Evolutionary conservation across 1,140 invertebrate species (phyloP), one percentile per base, ranked within the genome.

Genomic region (Ceratoteleas bidentatus): DNA sequence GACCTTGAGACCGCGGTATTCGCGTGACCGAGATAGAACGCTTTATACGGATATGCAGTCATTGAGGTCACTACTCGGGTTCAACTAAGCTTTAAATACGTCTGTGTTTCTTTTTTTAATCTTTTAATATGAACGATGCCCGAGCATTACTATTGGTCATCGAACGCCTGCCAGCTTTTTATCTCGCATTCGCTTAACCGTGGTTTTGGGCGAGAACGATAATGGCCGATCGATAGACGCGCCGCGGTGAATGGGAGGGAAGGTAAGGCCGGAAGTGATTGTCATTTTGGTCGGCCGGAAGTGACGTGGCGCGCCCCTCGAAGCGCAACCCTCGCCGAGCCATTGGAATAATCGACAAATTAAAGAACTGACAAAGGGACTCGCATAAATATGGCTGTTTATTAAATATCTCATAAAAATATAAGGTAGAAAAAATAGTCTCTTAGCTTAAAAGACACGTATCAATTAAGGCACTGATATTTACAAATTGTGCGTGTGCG

Each of bases 361-460:
- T 9, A 33, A 53, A 33, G 50, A 53, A 13, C 24, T 15, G 4
- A 52, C 24, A 16, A 40, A 40, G 36, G 36, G 36, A 11, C 60
- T 77, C 47, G 68, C 52, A 79, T 79, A 79, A 79, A 72, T 79
- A 79, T 49, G 49, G 2, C 6, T 80, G 88, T 90, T 87, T 87
- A 84, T 89, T 88, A 88, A 89, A 90, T 89, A 87, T 84, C 85
- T 60, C 45, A 88, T 88, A 88, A 89, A 89, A 86, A 84, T 87
- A 82, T 88, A 43, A 84, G 85, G 81, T 90, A 90, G 86, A 89
- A 87, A 84, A 85, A 84, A 87, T 87, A 87, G 74, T 86, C 61
- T 87, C 49, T 73, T 83, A 80, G 14, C 53, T 65, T 70, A 81
- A 7, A 66, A 80, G 84, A 76, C 60, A 66, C 72, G 65, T 76